Evolutionary conservation across 2,113 vertebrate species (phyloP).

Genomic region (Thomomys bottae): DNA sequence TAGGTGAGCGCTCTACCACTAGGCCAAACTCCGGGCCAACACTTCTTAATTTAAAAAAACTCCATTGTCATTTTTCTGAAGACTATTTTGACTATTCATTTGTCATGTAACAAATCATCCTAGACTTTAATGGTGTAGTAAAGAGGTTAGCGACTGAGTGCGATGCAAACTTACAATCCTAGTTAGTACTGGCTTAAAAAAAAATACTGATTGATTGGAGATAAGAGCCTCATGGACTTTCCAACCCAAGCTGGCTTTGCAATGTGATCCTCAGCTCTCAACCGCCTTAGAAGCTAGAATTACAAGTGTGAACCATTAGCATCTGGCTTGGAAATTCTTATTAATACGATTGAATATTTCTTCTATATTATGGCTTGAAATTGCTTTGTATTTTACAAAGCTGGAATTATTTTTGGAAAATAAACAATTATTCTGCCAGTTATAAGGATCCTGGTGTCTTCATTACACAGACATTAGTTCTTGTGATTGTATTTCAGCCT

Average conservation of each 20-base stretch:
- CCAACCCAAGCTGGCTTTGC: too few relatives aligned
- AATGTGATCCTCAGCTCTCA: too few relatives aligned
- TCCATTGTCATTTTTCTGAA: not conserved
- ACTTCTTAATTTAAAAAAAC: not conserved
- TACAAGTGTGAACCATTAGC: too few relatives aligned
- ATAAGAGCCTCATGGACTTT: too few relatives aligned
- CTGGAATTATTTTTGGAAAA: not conserved
- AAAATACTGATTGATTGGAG: too few relatives aligned
- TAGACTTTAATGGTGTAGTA: not conserved
- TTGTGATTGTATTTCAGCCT: slow-evolving; percentile 83
- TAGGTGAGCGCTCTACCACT: too few relatives aligned
- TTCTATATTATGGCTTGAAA: not conserved
- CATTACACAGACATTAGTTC: not conserved
- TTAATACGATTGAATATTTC: not conserved
- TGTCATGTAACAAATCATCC: not conserved
- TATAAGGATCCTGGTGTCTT: not conserved
- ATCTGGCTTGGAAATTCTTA: not conserved
- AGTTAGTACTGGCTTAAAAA: not conserved
- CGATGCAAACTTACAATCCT: not conserved
- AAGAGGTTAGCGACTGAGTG: not conserved
- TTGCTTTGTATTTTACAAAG: slow-evolving; percentile 5
- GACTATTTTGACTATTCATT: not conserved
- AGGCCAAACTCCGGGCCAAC: too few relatives aligned
- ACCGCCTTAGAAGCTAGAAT: too few relatives aligned
- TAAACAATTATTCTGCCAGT: not conserved